A percentile compares a stretch with the other conserved stretches of the same genome.
phyloP scores from a whole-genome alignment of 2,888 invertebrate species.

The Rotaria socialis region DNA sequence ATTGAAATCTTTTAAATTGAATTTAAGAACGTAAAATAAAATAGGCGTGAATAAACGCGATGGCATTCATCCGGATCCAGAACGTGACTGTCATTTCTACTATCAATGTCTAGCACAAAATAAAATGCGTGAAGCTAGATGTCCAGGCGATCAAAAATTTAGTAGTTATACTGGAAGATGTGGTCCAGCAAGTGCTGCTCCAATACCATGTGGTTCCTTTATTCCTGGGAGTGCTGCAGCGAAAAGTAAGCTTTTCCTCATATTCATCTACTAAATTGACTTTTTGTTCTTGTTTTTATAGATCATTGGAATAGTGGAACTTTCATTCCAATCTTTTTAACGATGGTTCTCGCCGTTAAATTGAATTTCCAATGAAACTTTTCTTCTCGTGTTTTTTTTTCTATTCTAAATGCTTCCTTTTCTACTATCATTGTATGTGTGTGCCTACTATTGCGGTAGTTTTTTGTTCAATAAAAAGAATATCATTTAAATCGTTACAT shows the following conservation, averaged over 20 bases:
- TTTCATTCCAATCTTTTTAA: background rate
- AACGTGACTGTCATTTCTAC: conserved; percentile 41
- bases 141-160: conserved; percentile 41
- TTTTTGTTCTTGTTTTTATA: background rate
- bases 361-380: background rate
- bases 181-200: conserved; percentile 27
- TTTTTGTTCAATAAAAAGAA: background rate
- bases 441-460: background rate
- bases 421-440: background rate
- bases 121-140: conserved; percentile 43
- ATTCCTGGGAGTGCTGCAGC: background rate
- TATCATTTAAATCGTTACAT: no score
- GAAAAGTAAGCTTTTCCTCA: background rate
- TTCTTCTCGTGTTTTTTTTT: background rate
- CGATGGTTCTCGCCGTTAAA: background rate
- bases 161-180: conserved; percentile 40
- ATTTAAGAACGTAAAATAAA: no score
- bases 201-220: conserved; percentile 40
- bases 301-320: background rate
- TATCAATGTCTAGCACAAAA: conserved; percentile 42
- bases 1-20: no score
- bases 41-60: conserved; percentile 35
- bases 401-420: background rate
- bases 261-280: background rate
- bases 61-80: conserved; percentile 45